These are phyloP conservation scores for Erynnis tages DNA, from an alignment of 2,888 invertebrate genomes.

Conservation along the genomic window DNA sequence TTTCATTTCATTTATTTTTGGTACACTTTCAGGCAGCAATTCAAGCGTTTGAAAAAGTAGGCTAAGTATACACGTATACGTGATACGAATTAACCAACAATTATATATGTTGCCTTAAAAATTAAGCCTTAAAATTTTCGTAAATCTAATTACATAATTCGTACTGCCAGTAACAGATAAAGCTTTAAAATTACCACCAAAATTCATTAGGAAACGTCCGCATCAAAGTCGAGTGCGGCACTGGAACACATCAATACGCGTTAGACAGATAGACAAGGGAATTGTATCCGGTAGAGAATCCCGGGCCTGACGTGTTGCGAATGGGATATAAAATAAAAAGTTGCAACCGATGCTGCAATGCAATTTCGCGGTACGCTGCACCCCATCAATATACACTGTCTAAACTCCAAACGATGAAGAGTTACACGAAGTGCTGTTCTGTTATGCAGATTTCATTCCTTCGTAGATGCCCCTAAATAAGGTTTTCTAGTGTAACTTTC, in stretches of 20 bases:
- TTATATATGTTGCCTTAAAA: too few species aligned
- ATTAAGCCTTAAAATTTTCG: too few species aligned
- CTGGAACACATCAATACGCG: constrained; percentile 28
- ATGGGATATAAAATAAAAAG: constrained; percentile 28
- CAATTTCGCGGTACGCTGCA: constrained; percentile 28
- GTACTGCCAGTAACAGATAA: neutral
- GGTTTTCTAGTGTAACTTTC: too few species aligned
- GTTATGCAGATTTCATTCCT: neutral
- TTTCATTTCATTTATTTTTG: too few species aligned
- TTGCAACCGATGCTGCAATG: constrained; percentile 23
- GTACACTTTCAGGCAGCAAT: too few species aligned
- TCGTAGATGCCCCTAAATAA: too few species aligned
- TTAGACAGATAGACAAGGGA: constrained; percentile 28
- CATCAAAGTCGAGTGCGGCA: constrained; percentile 15
- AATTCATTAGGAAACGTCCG: constrained; percentile 4
- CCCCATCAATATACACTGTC: constrained; percentile 27
- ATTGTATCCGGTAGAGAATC: constrained; percentile 24
- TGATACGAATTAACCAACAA: too few species aligned
- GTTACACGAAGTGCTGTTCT: constrained; percentile 9
- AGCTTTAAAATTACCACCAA: neutral
- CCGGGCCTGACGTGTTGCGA: constrained; percentile 18
- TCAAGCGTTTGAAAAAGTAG: too few species aligned
- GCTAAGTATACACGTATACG: too few species aligned
- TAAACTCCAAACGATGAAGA: constrained; percentile 25
- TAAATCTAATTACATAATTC: too few species aligned